Conservation (phyloP, 2,113 vertebrate genomes). For the Poicephalus gulielmi region DNA sequence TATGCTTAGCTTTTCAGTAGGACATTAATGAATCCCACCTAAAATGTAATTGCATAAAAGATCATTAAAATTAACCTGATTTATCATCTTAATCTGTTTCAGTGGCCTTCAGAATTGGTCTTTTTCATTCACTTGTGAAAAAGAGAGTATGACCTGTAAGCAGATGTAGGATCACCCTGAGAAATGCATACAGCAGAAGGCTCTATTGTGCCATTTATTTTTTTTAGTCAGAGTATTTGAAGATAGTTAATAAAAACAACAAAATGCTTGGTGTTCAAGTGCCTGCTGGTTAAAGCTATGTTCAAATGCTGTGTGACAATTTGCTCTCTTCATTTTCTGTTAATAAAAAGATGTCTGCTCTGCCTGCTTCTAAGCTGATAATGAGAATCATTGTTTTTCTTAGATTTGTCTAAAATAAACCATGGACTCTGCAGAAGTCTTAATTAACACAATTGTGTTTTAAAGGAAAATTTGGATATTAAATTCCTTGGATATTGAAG, state of each 20-base stretch:
- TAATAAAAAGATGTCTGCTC: background rate
- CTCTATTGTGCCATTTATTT: background rate
- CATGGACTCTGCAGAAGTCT: background rate
- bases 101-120: background rate
- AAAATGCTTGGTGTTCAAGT: conserved; percentile 3
- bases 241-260: conserved; percentile 30
- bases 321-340: background rate
- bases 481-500: background rate
- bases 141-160: background rate
- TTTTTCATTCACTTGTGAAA: background rate
- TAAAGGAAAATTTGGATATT: background rate
- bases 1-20: background rate
- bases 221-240: conserved; percentile 10
- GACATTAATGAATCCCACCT: background rate
- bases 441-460: background rate
- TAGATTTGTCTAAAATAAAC: background rate
- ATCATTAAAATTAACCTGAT: background rate
- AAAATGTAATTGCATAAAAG: background rate
- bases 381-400: background rate
- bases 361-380: background rate
- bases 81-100: background rate
- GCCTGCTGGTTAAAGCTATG: conserved; percentile 5
- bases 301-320: background rate
- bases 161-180: background rate
- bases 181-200: conserved; percentile 14